Evolutionary conservation across 2,797 vertebrate species (phyloP), one percentile per base, ranked within the genome.

Genomic region (Enteromius mattozi): DNA sequence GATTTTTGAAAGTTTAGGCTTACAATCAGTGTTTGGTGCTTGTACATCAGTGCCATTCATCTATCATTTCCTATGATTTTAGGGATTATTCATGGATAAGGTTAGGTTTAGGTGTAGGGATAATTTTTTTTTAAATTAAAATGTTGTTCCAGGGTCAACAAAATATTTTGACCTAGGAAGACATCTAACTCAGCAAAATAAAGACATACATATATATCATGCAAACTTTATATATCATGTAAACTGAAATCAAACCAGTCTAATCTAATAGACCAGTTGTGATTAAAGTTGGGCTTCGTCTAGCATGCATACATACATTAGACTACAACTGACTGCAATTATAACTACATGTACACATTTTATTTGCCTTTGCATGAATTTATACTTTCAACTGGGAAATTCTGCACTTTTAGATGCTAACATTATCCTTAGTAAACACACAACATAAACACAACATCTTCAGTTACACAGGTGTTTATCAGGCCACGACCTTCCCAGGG

Each of bases 401-500:
- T 42, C 54, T 61, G 19, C 3, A 0, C 12, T 16, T 33, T 19
- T 2, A 35, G 66, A 69, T 19, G 45, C 47, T n/a, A 56, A 74
- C 27, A 7, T 54, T 54, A n/a, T 76, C 49, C 72, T 54, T 35
- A 14, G 10, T 21, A n/a, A 14, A 76, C 3, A 77, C 33, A 24
- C 33, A 76, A 8, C 51, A 59, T n/a, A 37, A 56, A 37, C 59
- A 42, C 42, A 37, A 2, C 4, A 16, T 3, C 42, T 66, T 47
- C 12, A 10, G 45, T 17, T 33, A 40, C 16, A 21, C 10, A n/a
- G 2, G n/a, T 83, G 69, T 68, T 74, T 68, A 37, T 47, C 27
- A 68, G 63, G 3, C 21, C 51, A 17, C 49, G 37, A 71, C 77
- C 40, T 80, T 80, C 9, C 17, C 63, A 69, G 61, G 47, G 71